Evolutionary conservation across 2,113 vertebrate species (phyloP).

Genomic region (Oplegnathus fasciatus): DNA sequence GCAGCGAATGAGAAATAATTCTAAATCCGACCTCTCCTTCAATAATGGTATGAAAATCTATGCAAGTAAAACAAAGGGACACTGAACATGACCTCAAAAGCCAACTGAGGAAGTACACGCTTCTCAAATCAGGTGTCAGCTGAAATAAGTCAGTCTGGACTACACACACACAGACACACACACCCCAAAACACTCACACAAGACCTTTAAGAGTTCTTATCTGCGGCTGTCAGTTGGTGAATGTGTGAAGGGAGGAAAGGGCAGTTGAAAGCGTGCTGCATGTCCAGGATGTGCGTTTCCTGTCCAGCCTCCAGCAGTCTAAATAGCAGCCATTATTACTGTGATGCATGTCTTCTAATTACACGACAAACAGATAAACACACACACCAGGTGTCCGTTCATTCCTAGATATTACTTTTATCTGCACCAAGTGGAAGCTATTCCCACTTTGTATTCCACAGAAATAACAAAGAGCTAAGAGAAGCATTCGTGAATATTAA

Average conservation of each 20-base stretch:
- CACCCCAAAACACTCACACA: constrained; percentile 1
- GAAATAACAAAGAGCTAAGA: neutral
- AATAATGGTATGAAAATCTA: neutral
- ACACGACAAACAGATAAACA: neutral
- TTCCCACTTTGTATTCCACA: neutral
- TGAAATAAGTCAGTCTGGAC: constrained; percentile 43
- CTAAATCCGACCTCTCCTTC: neutral
- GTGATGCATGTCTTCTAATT: neutral
- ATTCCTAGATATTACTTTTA: neutral
- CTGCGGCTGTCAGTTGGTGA: constrained; percentile 49
- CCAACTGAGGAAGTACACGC: constrained; percentile 23
- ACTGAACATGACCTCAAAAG: neutral
- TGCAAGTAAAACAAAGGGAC: neutral
- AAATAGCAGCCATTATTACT: neutral
- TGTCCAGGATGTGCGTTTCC: neutral
- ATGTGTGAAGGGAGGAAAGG: constrained; percentile 49
- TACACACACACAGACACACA: constrained; percentile 20
- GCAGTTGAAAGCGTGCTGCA: neutral
- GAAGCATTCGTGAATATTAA: neutral
- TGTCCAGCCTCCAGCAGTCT: neutral
- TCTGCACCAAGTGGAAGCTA: neutral
- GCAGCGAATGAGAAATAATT: neutral
- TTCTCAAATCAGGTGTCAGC: constrained; percentile 59
- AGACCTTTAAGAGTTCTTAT: constrained; percentile 60
- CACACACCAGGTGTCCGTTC: neutral